Base-by-base conservation (phyloP, 1,140 invertebrate genomes). In the Triops longicaudatus region DNA sequence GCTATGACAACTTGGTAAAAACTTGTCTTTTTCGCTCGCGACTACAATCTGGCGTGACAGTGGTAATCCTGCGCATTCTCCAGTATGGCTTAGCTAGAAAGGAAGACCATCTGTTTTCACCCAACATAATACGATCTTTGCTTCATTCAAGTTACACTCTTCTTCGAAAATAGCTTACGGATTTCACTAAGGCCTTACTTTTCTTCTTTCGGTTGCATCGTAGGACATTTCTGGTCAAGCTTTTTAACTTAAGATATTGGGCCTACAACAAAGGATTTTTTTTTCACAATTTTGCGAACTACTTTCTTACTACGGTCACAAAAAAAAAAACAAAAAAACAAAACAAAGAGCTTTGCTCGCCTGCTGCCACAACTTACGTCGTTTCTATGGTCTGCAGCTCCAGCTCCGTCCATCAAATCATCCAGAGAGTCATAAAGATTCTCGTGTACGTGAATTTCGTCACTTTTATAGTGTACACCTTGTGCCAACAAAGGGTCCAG, bases 341-440 rank as follows among this genome's bases (percentile, higher is more conserved):
- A n/a, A n/a, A n/a, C n/a, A n/a, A n/a, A n/a, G 17, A 63, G 50
- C 10, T 63, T 63, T 63, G 50, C n/a, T 63, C 50, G 31, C 31
- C 31, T 37, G 31, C 31, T 63, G 10, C 22, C 50, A 63, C 1
- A 22, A 63, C 50, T 63, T 63, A 63, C 50, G 50, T 22, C 50
- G 50, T 63, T 63, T 9, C 50, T 63, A 22, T 17, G 50, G 22
- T 63, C 50, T 63, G 50, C 14, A 63, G 50, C 50, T 7, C 50
- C 50, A 63, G 50, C 50, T n/a, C 50, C 50, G 50, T 63, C 50
- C 50, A 63, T 63, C 50, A 63, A 63, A 63, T 63, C 50, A 63
- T 63, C 50, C 50, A 63, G 50, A 4, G 50, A 63, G 50, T 63
- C 50, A 63, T 63, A 63, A 14, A 63, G 50, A 9, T 63, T 63